Evolutionary conservation across 1,140 invertebrate genomes (phyloP).

Genomic region (Stratiolaelaps scimitus): DNA sequence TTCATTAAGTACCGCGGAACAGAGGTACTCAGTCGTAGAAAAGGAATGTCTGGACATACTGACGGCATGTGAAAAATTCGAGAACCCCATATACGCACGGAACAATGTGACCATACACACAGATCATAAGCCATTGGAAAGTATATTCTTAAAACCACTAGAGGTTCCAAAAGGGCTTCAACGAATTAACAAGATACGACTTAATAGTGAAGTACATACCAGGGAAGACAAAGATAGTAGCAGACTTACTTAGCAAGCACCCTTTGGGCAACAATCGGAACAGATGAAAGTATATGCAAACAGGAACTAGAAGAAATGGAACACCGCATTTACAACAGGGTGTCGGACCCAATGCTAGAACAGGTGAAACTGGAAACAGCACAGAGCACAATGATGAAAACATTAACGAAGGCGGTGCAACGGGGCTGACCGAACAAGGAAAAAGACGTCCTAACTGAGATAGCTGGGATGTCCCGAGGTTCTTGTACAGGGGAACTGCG

Average conservation of each 20-base stretch:
- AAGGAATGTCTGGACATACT: neutral
- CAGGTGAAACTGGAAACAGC: neutral
- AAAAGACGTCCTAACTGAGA: neutral
- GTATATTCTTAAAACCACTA: neutral
- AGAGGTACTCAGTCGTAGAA: neutral
- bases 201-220: neutral
- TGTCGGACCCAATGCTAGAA: constrained; percentile 1
- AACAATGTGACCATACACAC: neutral
- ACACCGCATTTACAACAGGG: neutral
- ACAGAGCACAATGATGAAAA: neutral
- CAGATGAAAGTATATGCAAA: too few species aligned
- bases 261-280: neutral
- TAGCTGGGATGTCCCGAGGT: neutral
- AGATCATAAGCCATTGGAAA: neutral
- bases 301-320: neutral
- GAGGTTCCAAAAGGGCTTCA: neutral
- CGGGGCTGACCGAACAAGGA: neutral
- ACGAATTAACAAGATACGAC: neutral
- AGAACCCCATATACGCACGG: neutral
- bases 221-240: neutral
- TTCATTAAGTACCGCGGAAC: neutral
- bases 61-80: neutral
- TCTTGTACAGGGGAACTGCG: too few species aligned
- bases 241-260: neutral
- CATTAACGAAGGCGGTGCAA: neutral